phyloP scores from a whole-genome alignment of 1,140 invertebrate genomes.

The Drosophila saltans region DNA sequence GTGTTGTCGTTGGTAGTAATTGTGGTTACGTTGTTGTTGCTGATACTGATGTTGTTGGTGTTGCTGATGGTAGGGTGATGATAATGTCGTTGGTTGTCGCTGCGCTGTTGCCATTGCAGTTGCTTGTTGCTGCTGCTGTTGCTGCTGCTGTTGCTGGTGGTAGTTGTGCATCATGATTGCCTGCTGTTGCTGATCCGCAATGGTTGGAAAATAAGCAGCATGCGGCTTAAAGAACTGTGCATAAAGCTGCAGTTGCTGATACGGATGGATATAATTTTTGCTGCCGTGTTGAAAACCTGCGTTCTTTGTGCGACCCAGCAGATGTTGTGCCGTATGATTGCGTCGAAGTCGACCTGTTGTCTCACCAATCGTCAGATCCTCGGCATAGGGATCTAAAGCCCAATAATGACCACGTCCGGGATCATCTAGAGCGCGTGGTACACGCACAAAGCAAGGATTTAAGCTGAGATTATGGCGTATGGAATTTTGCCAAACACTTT shows the following conservation, averaged over 20 bases:
- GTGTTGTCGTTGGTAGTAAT: conserved; percentile 31
- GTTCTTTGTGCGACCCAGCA: conserved; percentile 34
- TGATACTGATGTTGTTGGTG: conserved; percentile 25
- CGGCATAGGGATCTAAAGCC: conserved; percentile 69
- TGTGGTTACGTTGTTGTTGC: conserved; percentile 20
- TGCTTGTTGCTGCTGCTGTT: conserved; percentile 18
- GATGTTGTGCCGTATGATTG: conserved; percentile 27
- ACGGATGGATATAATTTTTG: conserved; percentile 42
- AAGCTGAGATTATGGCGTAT: conserved; percentile 94
- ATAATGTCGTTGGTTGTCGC: conserved; percentile 22
- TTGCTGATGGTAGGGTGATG: conserved; percentile 43
- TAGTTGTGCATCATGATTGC: conserved; percentile 43
- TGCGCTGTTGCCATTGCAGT: conserved; percentile 10
- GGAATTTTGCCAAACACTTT: conserved; percentile 99
- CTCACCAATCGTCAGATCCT: conserved; percentile 74
- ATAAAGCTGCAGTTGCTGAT: conserved; percentile 45
- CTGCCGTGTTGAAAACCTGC: background rate
- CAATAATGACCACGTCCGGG: conserved; percentile 78
- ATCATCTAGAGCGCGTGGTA: conserved; percentile 70
- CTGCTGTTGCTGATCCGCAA: conserved; percentile 25
- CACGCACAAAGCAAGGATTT: conserved; percentile 69
- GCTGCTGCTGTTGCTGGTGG: conserved; percentile 38
- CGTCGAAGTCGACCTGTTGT: conserved; percentile 67
- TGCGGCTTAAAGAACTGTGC: conserved; percentile 48
- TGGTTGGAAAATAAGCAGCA: conserved; percentile 59